Evolutionary conservation across 2,888 invertebrate species (phyloP), one percentile per base, ranked within the genome.

Genomic region (Xestoiulus laeticollis): DNA sequence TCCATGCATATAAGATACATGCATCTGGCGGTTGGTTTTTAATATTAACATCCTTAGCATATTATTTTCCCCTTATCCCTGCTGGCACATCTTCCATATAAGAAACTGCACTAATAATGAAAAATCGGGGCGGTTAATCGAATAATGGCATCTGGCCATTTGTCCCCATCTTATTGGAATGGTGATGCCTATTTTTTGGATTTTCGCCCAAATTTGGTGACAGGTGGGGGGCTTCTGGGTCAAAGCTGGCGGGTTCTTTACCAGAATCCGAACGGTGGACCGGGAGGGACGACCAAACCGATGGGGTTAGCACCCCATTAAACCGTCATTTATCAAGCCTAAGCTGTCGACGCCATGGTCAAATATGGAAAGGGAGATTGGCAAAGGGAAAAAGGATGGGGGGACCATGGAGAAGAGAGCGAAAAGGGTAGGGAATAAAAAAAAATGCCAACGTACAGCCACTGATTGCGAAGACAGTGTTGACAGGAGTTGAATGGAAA

Each of bases 261-360:
- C 53, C 53, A 53, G 53, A 16, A 53, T 53, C 16, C 53, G 53
- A 53, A 53, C 53, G 53, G 53, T 53, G 53, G 53, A 53, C 53
- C 53, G 19, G n/a, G 53, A 53, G 53, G 53, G 53, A 53, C 53
- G 53, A 53, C 53, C 53, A 53, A n/a, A 53, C 16, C 53, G 53
- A 53, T 53, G 53, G 53, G 53, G 53, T 53, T 53, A 53, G 53
- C 53, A 53, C 53, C 53, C 53, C 16, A 53, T 53, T 53, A 53
- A 53, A 53, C 53, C 19, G 53, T 53, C 53, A 53, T 53, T 53
- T 53, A 53, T 53, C 53, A 53, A 53, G 53, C 3, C 53, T 53
- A 53, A 53, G 53, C 53, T 53, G 53, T 53, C 53, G 53, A 53
- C 53, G 53, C 53, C 53, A 53, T 53, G 53, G 53, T 53, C 53